Percentiles rank a stretch among this genome's conserved stretches.
phyloP scores from a whole-genome alignment of 2,888 invertebrate species.

The Gonocerus acuteangulatus region DNA sequence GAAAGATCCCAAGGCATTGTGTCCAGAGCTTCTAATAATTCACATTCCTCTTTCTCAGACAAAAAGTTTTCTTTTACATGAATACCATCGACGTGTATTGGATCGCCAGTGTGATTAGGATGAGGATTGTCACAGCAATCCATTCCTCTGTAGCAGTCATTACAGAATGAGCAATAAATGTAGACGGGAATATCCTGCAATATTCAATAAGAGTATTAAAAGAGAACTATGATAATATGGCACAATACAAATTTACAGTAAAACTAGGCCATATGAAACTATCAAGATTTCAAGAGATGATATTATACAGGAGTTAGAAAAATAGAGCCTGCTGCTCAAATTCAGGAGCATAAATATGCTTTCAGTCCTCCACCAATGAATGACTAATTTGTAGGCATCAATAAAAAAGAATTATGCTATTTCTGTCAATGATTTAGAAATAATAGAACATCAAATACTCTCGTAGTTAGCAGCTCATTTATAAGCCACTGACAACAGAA shows the following conservation, averaged over 20 bases:
- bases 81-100: slow-evolving; percentile 47
- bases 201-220: neutral
- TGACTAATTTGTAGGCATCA: too few relatives aligned
- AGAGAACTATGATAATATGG: neutral
- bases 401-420: too few relatives aligned
- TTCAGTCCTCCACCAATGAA: too few relatives aligned
- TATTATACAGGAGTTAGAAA: too few relatives aligned
- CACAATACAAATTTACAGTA: neutral
- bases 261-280: neutral
- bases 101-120: slow-evolving; percentile 56
- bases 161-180: slow-evolving; percentile 63
- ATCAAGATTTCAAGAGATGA: neutral
- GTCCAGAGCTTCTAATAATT: slow-evolving; percentile 63
- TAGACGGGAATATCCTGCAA: slow-evolving; percentile 28
- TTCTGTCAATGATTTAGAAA: too few relatives aligned
- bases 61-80: slow-evolving; percentile 62
- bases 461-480: too few relatives aligned
- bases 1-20: slow-evolving; percentile 78
- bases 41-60: slow-evolving; percentile 56
- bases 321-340: too few relatives aligned
- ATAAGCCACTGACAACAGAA: too few relatives aligned
- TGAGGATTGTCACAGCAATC: slow-evolving; percentile 55
- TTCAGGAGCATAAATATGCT: too few relatives aligned
- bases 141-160: slow-evolving; percentile 70
- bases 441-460: too few relatives aligned